Evolutionary conservation across 2,888 invertebrate species (phyloP), one percentile per base, ranked within the genome.

Genomic region (Gryllus longicercus): DNA sequence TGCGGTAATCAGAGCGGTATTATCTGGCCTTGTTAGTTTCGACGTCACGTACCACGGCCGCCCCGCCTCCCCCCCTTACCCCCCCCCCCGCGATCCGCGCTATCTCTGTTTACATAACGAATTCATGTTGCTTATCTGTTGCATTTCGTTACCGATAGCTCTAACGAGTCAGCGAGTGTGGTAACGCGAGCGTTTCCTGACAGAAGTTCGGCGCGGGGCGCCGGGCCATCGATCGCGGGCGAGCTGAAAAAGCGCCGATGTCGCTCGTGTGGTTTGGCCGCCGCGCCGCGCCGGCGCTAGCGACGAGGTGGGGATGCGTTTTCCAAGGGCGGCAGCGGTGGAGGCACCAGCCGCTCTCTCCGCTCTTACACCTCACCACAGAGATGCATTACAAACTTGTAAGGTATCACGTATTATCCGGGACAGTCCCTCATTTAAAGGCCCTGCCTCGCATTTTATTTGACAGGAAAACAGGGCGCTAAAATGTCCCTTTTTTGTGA

Each of bases 11-110:
- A 63, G 63, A 63, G 63, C 63, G 63, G 63, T n/a, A 63, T 63
- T 63, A 63, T 63, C 63, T 63, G 63, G 63, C 63, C 63, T 63
- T 63, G 63, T 63, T 63, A 63, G 63, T n/a, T 63, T 63, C 63
- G 63, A 63, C 63, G 63, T 63, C 63, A 63, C 63, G 63, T 63
- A 38, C 63, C 16, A 8, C 63, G 63, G 63, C 16, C n/a, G 1
- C 11, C 16, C 16, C 63, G 16, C 16, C 3, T 21, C 21, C 21
- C 21, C 21, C 21, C 21, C 21, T 21, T n/a, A n/a, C n/a, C n/a
- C n/a, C n/a, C n/a, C n/a, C n/a, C n/a, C n/a, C 21, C 21, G 21
- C 21, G 21, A 21, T 4, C 63, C 14, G 16, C 63, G n/a, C 16
- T 63, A 63, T 63, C 63, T 63, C 63, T 63, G 63, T 63, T 63